Base-by-base conservation (phyloP, 2,888 invertebrate genomes). In the Incurvaria masculella region DNA sequence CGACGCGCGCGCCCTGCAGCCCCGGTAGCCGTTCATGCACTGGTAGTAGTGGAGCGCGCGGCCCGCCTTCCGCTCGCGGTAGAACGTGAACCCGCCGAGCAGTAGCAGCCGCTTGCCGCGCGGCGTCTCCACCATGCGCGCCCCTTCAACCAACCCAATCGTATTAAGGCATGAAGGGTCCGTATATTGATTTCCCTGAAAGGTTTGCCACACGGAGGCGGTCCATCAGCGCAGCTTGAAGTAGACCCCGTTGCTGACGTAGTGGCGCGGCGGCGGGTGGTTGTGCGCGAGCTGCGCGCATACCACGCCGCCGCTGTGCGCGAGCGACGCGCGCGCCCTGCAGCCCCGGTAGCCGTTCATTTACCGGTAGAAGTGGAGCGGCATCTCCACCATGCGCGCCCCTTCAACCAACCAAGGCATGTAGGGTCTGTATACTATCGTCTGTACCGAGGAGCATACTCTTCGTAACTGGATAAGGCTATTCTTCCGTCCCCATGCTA, bases 311-410 rank as follows among this genome's bases (percentile, higher is more conserved):
- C 48, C 51, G 8, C 52, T 14, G 21, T 52, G 55, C 6, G 49
- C 52, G 45, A 56, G 53, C 18, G 49, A 52, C 20, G 62, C 56
- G 8, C 54, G 52, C 1, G 58, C 56, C 23, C 53, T 56, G 48
- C 62, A 62, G 19, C 43, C 41, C 19, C 52, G 51, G 1, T 52
- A 55, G 4, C 49, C 51, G 17, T 57, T 57, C 44, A 66, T 63
- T 1, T 52, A 33, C 33, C 14, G 33, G 33, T 33, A 33, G 33
- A 14, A 33, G 11, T 51, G 21, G 60, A 59, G 1, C 10, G 14
- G 17, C 6, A 17, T 19, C 8, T 44, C 44, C 17, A 17, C 27
- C 5, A 27, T 20, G 1, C 26, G 14, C 2, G 18, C 19, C 16
- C 41, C 21, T n/a, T 41, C 16, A 10, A 49, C 21, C 14, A 26